These are phyloP conservation scores for Motacilla alba DNA, from an alignment of 2,113 vertebrate genomes.

Conservation along the genomic window DNA sequence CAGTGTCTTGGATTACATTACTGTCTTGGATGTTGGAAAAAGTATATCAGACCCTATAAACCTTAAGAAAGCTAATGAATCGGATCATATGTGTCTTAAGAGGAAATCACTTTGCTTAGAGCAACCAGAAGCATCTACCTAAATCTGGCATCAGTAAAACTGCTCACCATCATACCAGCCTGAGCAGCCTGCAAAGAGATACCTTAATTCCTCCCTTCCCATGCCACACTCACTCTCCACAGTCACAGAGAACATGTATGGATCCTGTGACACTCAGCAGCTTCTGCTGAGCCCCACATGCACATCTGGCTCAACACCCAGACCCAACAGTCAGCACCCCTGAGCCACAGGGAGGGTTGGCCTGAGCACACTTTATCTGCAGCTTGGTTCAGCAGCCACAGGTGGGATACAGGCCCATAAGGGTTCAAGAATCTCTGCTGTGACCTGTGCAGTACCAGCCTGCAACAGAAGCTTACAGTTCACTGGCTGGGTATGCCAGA, in stretches of 20 bases:
- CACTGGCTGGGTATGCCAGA: neutral
- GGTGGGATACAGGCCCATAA: neutral
- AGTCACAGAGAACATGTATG: fast-evolving
- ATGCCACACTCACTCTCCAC: neutral
- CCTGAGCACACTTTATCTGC: neutral
- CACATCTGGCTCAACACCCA: neutral
- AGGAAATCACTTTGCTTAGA: neutral
- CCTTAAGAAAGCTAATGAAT: neutral
- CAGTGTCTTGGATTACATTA: neutral
- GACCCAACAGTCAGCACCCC: fast-evolving
- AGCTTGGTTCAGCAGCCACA: neutral
- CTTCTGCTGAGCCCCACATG: neutral
- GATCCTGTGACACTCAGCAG: neutral
- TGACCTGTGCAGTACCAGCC: neutral
- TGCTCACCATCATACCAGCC: neutral
- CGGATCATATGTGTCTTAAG: neutral
- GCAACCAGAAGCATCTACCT: neutral
- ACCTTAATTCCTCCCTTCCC: neutral
- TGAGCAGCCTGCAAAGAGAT: neutral
- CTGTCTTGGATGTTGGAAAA: neutral
- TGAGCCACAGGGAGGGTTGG: neutral
- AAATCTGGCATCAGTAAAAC: fast-evolving
- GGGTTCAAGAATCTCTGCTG: neutral
- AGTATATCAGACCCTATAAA: neutral
- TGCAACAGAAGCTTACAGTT: neutral